These are phyloP conservation scores for Drosophila aff. DNA, from an alignment of 1,140 invertebrate genomes.

Conservation along the genomic window DNA sequence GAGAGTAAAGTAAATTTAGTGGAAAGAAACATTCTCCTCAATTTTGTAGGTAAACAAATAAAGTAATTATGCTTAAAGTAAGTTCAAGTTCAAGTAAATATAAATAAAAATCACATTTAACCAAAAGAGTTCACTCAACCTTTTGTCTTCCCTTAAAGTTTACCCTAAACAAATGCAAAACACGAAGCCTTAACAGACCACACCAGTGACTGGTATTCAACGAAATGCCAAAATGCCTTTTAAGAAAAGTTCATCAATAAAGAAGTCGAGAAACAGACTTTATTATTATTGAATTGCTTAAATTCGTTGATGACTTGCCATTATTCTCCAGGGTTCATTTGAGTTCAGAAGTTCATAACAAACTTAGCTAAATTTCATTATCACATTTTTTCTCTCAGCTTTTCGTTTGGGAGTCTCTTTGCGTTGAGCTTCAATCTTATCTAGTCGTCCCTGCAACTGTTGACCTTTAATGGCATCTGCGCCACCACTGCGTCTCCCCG, in stretches of 20 bases:
- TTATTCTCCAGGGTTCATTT: conserved; percentile 2
- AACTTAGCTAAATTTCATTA: conserved; percentile 6
- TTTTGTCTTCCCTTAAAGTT: neutral
- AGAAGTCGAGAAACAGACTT: conserved; percentile 11
- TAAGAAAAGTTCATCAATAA: conserved; percentile 20
- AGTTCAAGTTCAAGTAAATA: conserved; percentile 8
- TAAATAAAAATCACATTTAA: neutral
- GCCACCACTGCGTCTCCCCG: neutral
- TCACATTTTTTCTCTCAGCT: neutral
- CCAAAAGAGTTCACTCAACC: neutral
- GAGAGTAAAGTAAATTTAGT: neutral
- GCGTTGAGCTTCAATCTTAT: conserved; percentile 8
- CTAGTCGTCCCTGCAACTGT: conserved; percentile 9
- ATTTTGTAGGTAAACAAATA: neutral
- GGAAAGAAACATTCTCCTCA: neutral
- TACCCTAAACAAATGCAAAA: conserved; percentile 5
- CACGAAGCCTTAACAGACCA: too few species aligned
- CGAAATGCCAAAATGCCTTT: conserved; percentile 4
- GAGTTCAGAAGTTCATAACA: conserved; percentile 11
- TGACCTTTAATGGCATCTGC: conserved; percentile 61
- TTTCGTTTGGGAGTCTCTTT: neutral
- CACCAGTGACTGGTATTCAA: neutral
- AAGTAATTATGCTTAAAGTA: neutral
- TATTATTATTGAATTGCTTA: conserved; percentile 13
- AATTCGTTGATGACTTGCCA: conserved; percentile 8